Base-by-base conservation (phyloP, 2,888 invertebrate species). In the Cecidostiba fungosa region DNA sequence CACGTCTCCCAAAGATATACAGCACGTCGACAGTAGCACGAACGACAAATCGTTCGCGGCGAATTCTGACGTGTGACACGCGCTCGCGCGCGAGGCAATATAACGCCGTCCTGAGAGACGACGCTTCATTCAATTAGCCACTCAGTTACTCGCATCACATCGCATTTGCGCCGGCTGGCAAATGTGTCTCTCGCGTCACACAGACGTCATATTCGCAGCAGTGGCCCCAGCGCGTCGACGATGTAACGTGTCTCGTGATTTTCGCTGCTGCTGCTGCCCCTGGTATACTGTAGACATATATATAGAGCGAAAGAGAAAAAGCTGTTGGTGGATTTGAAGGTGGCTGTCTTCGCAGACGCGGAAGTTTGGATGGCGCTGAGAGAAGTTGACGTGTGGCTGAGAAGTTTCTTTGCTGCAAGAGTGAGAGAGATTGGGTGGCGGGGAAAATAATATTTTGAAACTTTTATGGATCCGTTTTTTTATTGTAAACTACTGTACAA, bases 61-160 rank as follows among this genome's bases (percentile, higher is more conserved):
- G 80, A 92, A 90, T 91, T 92, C 91, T 92, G 92, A 92, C 92
- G 91, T 91, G 90, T 92, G 92, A 92, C 92, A 90, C 89, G 89
- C 89, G 88, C 47, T 5, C 12, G 19, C 19, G 29, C 19, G 19
- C 77, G 39, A 23, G 77, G 91, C 91, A 92, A 43, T 12, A 43
- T 91, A 91, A 89, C 89, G 89, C 90, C 72, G 66, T 92, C 92
- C 91, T 92, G 90, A 90, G 92, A 93, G 91, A 90, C 88, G 88
- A 86, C 89, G 89, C 90, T 90, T 92, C 92, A 93, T 93, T 93
- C 92, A 93, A 93, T 93, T 93, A 93, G 91, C 90, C 91, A 92
- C 92, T 92, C 92, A 92, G 92, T 93, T 93, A 92, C 92, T 92
- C 92, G 92, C 92, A 91, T 92, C 92, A 90, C 92, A 91, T 92